Evolutionary conservation across 2,113 vertebrate species (phyloP).

Genomic region (Cromileptes altivelis): DNA sequence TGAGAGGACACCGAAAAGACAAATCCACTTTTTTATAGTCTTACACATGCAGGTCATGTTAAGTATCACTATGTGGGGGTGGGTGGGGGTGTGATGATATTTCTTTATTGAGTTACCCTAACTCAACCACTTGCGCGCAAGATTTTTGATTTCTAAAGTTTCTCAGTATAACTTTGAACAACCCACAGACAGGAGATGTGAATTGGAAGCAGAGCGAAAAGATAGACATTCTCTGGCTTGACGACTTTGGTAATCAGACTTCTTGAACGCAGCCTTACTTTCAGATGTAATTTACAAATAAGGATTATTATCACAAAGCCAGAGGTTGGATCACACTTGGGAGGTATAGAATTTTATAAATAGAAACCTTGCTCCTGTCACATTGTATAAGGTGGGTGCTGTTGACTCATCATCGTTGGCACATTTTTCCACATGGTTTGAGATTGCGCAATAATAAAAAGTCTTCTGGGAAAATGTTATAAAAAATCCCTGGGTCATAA

Average conservation of each 20-base stretch:
- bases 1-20: background rate
- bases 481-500: slow-evolving; percentile 8
- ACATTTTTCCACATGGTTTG: slow-evolving; percentile 17
- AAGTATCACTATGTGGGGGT: background rate
- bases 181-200: background rate
- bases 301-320: background rate
- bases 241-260: background rate
- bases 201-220: background rate
- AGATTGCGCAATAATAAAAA: slow-evolving; percentile 7
- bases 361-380: background rate
- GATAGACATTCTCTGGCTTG: background rate
- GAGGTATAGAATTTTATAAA: background rate
- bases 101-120: background rate
- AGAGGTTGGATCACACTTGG: background rate
- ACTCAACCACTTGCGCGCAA: background rate
- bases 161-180: background rate
- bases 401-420: background rate
- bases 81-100: background rate
- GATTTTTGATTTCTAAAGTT: background rate
- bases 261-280: background rate
- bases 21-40: slow-evolving; percentile 1
- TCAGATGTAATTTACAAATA: background rate
- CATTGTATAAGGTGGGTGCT: background rate
- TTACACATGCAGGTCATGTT: background rate
- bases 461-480: background rate